A percentile compares a stretch with the other conserved stretches of the same genome.
Conservation (phyloP, 2,888 invertebrate species). For the Drosophila mercatorum region DNA sequence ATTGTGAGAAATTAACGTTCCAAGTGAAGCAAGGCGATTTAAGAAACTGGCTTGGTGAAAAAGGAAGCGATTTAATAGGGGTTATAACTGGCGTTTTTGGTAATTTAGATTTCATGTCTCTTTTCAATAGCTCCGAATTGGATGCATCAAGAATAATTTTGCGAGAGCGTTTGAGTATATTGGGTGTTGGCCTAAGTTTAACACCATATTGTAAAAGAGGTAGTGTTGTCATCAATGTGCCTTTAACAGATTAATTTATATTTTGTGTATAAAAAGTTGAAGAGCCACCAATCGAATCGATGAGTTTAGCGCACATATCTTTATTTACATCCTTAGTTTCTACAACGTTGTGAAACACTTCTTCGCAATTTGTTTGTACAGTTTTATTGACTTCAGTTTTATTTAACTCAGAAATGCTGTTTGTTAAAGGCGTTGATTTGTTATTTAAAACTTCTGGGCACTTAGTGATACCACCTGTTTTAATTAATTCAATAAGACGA, state of each 20-base stretch:
- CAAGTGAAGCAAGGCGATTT: conserved; percentile 89
- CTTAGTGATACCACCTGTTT: conserved; percentile 65
- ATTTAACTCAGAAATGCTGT: not conserved
- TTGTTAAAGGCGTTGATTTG: conserved; percentile 35
- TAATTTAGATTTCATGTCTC: conserved; percentile 53
- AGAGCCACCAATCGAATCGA: not conserved
- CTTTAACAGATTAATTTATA: conserved; percentile 5
- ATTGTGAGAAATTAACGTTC: conserved; percentile 84
- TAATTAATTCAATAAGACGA: conserved; percentile 82
- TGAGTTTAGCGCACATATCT: no score
- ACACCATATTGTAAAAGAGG: conserved; percentile 19
- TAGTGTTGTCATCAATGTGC: not conserved
- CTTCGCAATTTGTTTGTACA: conserved; percentile 56
- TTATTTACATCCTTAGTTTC: no score
- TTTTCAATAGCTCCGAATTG: conserved; percentile 15
- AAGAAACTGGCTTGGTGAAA: conserved; percentile 95
- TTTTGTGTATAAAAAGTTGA: conserved; percentile 1
- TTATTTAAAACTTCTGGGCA: conserved; percentile 19
- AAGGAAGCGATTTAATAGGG: conserved; percentile 94
- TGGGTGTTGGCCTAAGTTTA: conserved; percentile 69
- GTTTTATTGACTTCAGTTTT: not conserved
- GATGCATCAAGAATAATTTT: conserved; percentile 39
- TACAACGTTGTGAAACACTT: not conserved
- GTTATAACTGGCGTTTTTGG: conserved; percentile 85
- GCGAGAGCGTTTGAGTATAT: conserved; percentile 82